Evolutionary conservation across 2,888 invertebrate species (phyloP), one percentile per base, ranked within the genome.

Genomic region (Laspeyria flexula): DNA sequence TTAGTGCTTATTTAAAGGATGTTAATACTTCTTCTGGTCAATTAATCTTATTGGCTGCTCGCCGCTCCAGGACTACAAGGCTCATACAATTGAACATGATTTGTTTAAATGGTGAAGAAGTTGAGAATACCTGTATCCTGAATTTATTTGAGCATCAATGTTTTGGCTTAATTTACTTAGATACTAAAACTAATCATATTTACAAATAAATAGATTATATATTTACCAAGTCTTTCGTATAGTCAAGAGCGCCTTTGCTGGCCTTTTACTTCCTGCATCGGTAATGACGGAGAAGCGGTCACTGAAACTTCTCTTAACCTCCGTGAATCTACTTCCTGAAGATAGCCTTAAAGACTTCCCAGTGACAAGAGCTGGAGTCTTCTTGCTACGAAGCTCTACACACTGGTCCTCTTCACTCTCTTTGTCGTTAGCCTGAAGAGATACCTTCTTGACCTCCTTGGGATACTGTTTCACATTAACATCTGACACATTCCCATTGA

Each of bases 171-270:
- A n/a, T n/a, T n/a, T n/a, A n/a, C n/a, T n/a, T n/a, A n/a, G n/a
- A n/a, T n/a, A n/a, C n/a, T n/a, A n/a, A n/a, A n/a, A n/a, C n/a
- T n/a, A n/a, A n/a, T n/a, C n/a, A n/a, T n/a, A n/a, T n/a, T n/a
- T n/a, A n/a, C n/a, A n/a, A n/a, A 25, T 6, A 25, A 25, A 7
- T 25, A 43, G 41, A 44, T 30, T 18, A 30, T 18, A 65, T 71
- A 75, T 56, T 85, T 87, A 93, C 93, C 92, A 91, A 72, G 91
- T 93, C 74, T 93, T 93, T 58, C 92, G 78, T 56, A 93, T 92
- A 73, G 90, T 86, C 83, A 85, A 78, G 43, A 87, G 73, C 30
- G 84, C 79, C 77, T 80, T 87, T 6, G 81, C 72, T 45, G 80
- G 77, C 68, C 77, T 85, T 60, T 81, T 88, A 9, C 80, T 81